Evolutionary conservation across 2,797 vertebrate species (phyloP), one percentile per base, ranked within the genome.

Genomic region (Chrosomus eos): DNA sequence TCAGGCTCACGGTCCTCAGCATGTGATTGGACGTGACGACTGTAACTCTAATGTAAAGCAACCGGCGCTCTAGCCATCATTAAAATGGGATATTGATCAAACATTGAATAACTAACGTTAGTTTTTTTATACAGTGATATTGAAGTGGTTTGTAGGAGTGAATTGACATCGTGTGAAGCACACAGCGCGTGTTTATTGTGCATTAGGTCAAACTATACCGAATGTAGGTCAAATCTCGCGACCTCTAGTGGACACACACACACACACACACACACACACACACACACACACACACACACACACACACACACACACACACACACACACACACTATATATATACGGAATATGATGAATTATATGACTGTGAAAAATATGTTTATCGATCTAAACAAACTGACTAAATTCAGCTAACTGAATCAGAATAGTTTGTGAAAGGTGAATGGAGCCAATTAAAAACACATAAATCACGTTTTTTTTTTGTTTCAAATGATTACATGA

Each of bases 151-250:
- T 26, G 19, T n/a, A 16, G 10, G 26, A n/a, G 58, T 9, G 62
- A 18, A 36, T 38, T 26, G 18, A 13, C 8, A 5, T 45, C 26
- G 13, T 21, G 28, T 31, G 10, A 38, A 33, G 9, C n/a, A 31
- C 26, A 43, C 71, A 31, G 51, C 19, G 31, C 1, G 0, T 60
- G 16, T 38, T 85, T 38, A 85, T 13, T 4, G 19, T 5, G 13
- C 21, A 38, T 16, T 71, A 70, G n/a, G 16, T 76, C 48, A 40
- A 80, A 79, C 28, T 3, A 13, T 43, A 36, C 9, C 1, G 13
- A 84, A 77, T 81, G 13, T 87, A 43, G 76, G 70, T 74, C 68
- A 86, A 80, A 74, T 58, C 43, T 4, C 38, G 67, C 18, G 48
- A 19, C 55, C 13, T 40, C 74, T 83, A 58, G 43, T n/a, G 53